Evolutionary conservation across 2,113 vertebrate species (phyloP).

Genomic region (Odontophorus gujanensis): DNA sequence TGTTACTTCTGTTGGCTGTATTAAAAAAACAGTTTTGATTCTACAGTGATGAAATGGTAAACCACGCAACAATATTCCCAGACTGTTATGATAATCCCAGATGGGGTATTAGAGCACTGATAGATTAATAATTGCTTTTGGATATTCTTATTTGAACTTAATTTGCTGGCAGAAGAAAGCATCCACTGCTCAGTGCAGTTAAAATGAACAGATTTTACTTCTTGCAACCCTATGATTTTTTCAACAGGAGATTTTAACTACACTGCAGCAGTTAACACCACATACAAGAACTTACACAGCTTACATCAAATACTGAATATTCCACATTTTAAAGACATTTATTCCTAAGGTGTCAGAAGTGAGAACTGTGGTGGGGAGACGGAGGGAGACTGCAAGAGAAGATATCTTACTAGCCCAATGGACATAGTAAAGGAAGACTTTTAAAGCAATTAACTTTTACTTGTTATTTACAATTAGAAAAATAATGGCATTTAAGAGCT

Average conservation of each 20-base stretch:
- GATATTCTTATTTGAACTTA: background rate
- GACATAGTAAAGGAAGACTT: background rate
- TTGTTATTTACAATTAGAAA: background rate
- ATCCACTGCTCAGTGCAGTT: background rate
- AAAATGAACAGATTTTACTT: background rate
- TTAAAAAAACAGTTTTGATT: background rate
- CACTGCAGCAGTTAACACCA: background rate
- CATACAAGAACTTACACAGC: background rate
- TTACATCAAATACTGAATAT: background rate
- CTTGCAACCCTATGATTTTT: background rate
- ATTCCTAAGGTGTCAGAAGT: background rate
- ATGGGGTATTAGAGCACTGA: background rate
- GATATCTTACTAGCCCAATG: background rate
- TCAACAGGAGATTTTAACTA: background rate
- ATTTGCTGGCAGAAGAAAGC: background rate
- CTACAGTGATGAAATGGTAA: background rate
- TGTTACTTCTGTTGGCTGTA: constrained; percentile 37
- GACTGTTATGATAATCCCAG: background rate
- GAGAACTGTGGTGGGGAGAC: background rate
- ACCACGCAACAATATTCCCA: background rate
- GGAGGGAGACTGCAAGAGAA: accelerated
- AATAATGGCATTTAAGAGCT: background rate
- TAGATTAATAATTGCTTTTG: background rate
- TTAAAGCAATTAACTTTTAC: background rate
- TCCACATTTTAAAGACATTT: background rate